A percentile compares a stretch with the other conserved stretches of the same genome.
These are phyloP conservation scores for Drosophila prosaltans DNA, from an alignment of 1,140 invertebrate genomes.

Conservation along the genomic window DNA sequence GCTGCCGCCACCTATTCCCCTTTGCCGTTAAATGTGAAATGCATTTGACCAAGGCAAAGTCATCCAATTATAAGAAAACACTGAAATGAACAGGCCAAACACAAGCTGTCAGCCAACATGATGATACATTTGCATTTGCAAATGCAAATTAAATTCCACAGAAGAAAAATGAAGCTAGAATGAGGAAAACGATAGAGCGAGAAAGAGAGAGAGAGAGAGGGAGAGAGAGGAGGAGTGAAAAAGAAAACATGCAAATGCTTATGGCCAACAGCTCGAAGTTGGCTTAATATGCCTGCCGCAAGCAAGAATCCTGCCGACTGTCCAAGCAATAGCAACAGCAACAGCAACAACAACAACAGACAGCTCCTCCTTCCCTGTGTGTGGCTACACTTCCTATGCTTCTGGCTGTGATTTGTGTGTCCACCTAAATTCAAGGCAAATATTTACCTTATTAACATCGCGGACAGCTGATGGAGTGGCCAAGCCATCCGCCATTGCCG, in stretches of 20 bases:
- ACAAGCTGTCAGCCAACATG: conserved; percentile 63
- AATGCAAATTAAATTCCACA: conserved; percentile 73
- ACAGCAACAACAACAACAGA: background rate
- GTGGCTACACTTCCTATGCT: background rate
- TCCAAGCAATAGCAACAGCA: background rate
- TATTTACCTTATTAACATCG: conserved; percentile 73
- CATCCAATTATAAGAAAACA: conserved; percentile 77
- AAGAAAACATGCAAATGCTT: conserved; percentile 16
- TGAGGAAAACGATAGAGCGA: background rate
- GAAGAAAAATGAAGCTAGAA: conserved; percentile 16
- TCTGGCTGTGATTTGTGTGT: conserved; percentile 35
- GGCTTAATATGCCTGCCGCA: background rate
- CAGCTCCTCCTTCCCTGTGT: conserved; percentile 7
- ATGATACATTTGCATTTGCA: conserved; percentile 66
- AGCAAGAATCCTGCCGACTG: background rate
- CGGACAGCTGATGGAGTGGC: conserved; percentile 42
- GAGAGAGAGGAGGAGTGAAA: conserved; percentile 14
- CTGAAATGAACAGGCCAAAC: conserved; percentile 56
- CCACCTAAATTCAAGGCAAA: conserved; percentile 54
- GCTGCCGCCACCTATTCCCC: background rate
- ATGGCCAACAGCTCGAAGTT: conserved; percentile 12
- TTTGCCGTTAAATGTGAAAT: conserved; percentile 35
- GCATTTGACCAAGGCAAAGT: conserved; percentile 63
- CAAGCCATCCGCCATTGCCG: conserved; percentile 22
- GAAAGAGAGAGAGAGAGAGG: background rate